Base-by-base conservation (phyloP, 2,113 vertebrate genomes). In the Genyomyrus donnyi region DNA sequence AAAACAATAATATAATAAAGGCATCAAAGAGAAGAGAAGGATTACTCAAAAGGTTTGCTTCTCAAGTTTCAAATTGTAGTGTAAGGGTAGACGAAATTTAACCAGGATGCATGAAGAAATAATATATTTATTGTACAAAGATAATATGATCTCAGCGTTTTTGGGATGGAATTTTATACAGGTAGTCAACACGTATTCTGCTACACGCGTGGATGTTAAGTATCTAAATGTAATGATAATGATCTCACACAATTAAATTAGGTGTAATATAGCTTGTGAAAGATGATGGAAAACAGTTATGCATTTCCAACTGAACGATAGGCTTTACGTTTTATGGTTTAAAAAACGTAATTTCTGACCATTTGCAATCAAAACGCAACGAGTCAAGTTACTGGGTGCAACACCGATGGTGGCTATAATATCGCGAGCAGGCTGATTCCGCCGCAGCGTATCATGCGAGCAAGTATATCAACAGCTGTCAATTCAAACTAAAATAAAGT, bases 401-500 rank as follows among this genome's bases (percentile, higher is more conserved):
- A n/a, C 83, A 48, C 7, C 21, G 45, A 48, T 48, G 17, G 24
- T 3, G 83, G 19, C 45, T 45, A 4, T 85, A 46, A 48, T 92
- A 93, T 95, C 95, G 95, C 92, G 88, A 91, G 93, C 91, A 84
- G 58, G 93, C 91, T 87, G 92, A 92, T 92, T 95, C 91, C 92
- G 88, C 86, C 91, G 93, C 91, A 91, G 89, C 94, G 42, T 90
- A 93, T 94, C 92, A 91, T 92, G 90, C 91, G 91, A 96, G 93
- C 90, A 93, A 93, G 93, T 85, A 48, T 91, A 94, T 92, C 94
- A 95, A 91, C 94, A 95, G 94, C 93, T 95, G 94, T 95, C 95
- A 96, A 90, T 94, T 88, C 92, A 91, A 92, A 56, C 92, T 91
- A 93, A 94, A 94, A 90, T 66, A 19, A 62, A 88, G 56, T 49